phyloP scores from a whole-genome alignment of 1,140 invertebrate genomes.

The Pygmarrhopalites habei region DNA sequence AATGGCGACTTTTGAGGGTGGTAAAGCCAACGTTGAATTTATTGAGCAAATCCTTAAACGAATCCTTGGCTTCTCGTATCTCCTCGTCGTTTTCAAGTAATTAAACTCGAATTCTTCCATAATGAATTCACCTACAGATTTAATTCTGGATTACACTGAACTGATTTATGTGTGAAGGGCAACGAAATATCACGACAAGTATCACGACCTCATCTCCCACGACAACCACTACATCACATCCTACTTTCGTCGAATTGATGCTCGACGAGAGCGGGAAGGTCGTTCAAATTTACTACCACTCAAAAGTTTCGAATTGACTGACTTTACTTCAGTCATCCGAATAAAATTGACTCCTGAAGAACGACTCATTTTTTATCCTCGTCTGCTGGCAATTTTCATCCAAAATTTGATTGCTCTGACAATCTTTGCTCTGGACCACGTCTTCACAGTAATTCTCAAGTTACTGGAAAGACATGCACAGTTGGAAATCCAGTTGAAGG shows the following conservation, averaged over 20 bases:
- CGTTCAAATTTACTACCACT: conserved; percentile 25
- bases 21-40: conserved; percentile 12
- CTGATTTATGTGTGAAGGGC: conserved; percentile 15
- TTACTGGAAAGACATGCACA: conserved; percentile 23
- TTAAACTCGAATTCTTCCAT: not conserved
- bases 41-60: conserved; percentile 23
- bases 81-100: conserved; percentile 28
- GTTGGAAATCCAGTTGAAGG: conserved; percentile 24
- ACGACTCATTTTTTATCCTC: conserved; percentile 6
- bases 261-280: conserved; percentile 2
- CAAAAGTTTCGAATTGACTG: conserved; percentile 24
- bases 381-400: conserved; percentile 13
- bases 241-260: conserved; percentile 32
- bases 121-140: not conserved
- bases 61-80: conserved; percentile 19
- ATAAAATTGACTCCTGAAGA: conserved; percentile 22
- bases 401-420: conserved; percentile 13
- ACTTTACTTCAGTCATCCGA: conserved; percentile 17
- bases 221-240: conserved; percentile 35
- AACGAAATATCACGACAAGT: conserved; percentile 29
- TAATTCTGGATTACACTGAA: not conserved
- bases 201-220: conserved; percentile 23
- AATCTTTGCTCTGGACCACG: conserved; percentile 23
- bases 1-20: conserved; percentile 6
- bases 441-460: conserved; percentile 21